Conservation (phyloP, 2,113 vertebrate species). For the Ctenodactylus gundi region DNA sequence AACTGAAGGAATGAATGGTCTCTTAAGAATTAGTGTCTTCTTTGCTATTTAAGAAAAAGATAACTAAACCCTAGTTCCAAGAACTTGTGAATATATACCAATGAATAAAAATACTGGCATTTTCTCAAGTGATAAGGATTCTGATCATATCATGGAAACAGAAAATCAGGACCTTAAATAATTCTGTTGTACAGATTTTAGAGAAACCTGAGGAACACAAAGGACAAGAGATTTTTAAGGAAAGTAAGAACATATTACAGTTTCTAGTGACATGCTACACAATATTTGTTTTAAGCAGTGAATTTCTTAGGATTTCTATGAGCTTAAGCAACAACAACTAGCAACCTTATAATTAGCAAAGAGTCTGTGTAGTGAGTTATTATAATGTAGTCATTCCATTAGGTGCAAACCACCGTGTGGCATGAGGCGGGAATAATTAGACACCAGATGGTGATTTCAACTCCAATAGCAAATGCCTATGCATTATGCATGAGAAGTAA, state of each 20-base stretch:
- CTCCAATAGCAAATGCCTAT: conserved; percentile 81
- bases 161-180: conserved; percentile 54
- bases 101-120: neutral
- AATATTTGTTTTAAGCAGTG: conserved; percentile 66
- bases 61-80: neutral
- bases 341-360: conserved; percentile 81
- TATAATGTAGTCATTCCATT: conserved; percentile 82
- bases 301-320: conserved; percentile 46
- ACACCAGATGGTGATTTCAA: conserved; percentile 87
- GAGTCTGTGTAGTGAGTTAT: conserved; percentile 79
- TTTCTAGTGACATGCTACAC: conserved; percentile 49
- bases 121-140: neutral
- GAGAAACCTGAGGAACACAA: conserved; percentile 66
- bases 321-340: conserved; percentile 68
- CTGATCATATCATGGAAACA: neutral
- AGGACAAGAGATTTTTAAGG: conserved; percentile 69
- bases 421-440: conserved; percentile 87
- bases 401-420: conserved; percentile 84
- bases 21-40: neutral
- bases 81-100: neutral
- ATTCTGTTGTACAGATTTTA: conserved; percentile 74
- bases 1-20: neutral
- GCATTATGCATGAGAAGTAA: conserved; percentile 84
- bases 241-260: conserved; percentile 48
- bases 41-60: neutral